Conservation (phyloP, 1,140 invertebrate genomes). For the Micrasema longulum region DNA sequence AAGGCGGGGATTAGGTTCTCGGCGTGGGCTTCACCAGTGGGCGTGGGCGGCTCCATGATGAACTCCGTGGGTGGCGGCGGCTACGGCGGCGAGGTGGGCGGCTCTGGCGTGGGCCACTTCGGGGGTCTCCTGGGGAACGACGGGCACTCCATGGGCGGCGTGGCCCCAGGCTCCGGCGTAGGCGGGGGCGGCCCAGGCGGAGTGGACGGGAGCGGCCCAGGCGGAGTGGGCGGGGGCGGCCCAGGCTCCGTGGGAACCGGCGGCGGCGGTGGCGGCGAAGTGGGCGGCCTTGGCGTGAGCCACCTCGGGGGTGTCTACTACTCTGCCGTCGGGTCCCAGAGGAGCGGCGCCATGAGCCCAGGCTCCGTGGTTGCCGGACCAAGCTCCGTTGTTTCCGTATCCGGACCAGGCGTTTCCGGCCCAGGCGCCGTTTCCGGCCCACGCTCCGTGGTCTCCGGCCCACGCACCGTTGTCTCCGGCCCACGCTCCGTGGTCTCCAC, state of each 20-base stretch:
- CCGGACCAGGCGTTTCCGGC: constrained; percentile 26
- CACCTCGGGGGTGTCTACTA: constrained; percentile 50
- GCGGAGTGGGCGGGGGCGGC: background rate
- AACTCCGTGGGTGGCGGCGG: constrained; percentile 39
- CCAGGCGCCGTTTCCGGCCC: constrained; percentile 38
- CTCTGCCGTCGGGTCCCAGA: constrained; percentile 46
- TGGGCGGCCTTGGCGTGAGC: constrained; percentile 49
- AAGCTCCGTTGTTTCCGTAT: background rate
- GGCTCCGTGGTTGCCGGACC: constrained; percentile 13
- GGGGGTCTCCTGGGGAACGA: constrained; percentile 34
- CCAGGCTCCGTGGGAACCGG: constrained; percentile 41
- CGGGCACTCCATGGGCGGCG: background rate
- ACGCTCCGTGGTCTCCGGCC: constrained; percentile 42
- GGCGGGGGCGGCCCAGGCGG: too few species aligned
- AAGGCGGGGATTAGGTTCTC: too few species aligned
- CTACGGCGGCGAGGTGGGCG: constrained; percentile 41
- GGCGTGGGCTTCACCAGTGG: too few species aligned
- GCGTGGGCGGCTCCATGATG: too few species aligned
- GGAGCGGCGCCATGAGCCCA: constrained; percentile 42
- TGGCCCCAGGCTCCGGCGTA: too few species aligned
- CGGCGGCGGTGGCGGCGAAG: constrained; percentile 50
- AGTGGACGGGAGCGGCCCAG: background rate
- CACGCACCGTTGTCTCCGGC: constrained; percentile 34
- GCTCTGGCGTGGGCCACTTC: constrained; percentile 49
- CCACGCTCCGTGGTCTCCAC: constrained; percentile 44